Conservation (phyloP, 64 coral and sea anemone species). For the Porites lutea region DNA sequence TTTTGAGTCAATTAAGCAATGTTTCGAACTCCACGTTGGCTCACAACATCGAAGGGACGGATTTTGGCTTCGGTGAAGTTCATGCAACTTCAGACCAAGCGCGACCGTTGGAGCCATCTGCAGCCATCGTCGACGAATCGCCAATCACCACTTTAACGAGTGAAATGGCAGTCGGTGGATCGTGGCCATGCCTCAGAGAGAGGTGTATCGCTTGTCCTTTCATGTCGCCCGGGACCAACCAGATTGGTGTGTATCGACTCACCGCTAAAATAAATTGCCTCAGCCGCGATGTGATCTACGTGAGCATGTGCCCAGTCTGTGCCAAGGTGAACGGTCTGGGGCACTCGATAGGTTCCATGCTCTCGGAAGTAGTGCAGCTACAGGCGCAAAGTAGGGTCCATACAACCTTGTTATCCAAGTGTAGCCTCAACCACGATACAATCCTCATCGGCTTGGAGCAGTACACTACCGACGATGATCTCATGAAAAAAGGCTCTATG, state of each 20-base stretch:
- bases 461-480: not conserved
- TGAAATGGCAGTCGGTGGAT: not conserved
- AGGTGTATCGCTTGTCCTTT: not conserved
- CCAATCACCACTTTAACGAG: no score
- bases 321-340: not conserved
- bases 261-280: not conserved
- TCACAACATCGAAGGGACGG: no score
- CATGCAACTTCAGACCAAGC: no score
- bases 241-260: not conserved
- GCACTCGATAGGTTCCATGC: not conserved
- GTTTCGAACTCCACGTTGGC: no score
- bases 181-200: not conserved
- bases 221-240: not conserved
- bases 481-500: not conserved
- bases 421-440: not conserved
- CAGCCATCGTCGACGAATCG: not conserved
- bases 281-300: not conserved
- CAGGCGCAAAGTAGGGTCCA: not conserved
- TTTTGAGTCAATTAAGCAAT: no score
- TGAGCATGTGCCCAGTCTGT: not conserved
- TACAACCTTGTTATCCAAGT: not conserved
- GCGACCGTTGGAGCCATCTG: no score
- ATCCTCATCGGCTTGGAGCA: not conserved
- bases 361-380: not conserved
- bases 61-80: no score